Evolutionary conservation across 2,797 vertebrate species (phyloP).

Genomic region (Scomberomorus guttatus): DNA sequence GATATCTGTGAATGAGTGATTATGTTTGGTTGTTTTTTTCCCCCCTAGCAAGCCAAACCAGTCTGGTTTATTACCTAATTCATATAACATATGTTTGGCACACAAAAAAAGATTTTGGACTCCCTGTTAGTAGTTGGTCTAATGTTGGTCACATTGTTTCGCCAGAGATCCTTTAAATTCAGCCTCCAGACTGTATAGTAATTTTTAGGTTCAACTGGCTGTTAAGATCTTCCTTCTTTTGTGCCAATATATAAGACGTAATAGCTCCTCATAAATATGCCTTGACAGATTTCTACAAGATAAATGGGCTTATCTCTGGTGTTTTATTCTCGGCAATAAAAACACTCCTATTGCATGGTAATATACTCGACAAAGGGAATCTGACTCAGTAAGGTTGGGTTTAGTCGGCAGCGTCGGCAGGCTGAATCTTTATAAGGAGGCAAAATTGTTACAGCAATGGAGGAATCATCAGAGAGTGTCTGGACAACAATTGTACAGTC

Average conservation of each 20-base stretch:
- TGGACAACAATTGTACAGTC: not conserved
- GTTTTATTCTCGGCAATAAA: constrained; percentile 64
- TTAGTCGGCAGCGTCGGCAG: constrained; percentile 19
- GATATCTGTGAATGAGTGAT: constrained; percentile 20
- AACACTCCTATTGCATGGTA: constrained; percentile 45
- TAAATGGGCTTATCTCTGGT: constrained; percentile 56
- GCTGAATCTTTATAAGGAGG: constrained; percentile 13
- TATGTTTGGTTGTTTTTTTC: constrained; percentile 28
- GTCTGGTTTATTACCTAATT: constrained; percentile 22
- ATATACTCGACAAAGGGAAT: constrained; percentile 47
- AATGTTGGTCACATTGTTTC: constrained; percentile 31
- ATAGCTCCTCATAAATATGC: constrained; percentile 60
- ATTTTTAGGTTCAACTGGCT: constrained; percentile 42
- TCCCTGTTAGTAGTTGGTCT: constrained; percentile 10
- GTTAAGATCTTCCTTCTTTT: constrained; percentile 34
- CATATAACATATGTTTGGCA: constrained; percentile 23
- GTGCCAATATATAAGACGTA: constrained; percentile 31
- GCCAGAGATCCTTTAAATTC: constrained; percentile 39
- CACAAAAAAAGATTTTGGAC: constrained; percentile 18
- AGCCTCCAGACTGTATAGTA: constrained; percentile 16
- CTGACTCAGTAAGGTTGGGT: constrained; percentile 11
- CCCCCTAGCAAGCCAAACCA: constrained; percentile 2
- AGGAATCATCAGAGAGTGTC: constrained; percentile 12
- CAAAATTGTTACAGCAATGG: not conserved
- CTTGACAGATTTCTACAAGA: constrained; percentile 59